Base-by-base conservation (phyloP, 30 jellyfish, hydroid and myxozoan species). In the Catostylus mosaicus region DNA sequence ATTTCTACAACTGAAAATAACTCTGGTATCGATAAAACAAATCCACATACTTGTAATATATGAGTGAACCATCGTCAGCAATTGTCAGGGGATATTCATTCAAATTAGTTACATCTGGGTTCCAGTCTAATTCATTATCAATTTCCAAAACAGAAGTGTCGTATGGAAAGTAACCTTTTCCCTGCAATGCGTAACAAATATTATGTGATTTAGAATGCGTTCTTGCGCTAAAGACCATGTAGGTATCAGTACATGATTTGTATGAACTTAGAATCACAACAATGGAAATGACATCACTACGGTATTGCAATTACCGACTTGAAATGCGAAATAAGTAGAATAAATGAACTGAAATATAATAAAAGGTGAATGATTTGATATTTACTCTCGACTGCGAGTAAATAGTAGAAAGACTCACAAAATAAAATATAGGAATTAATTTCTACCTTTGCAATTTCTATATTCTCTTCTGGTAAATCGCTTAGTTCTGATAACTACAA, bases 161-260 rank as follows among this genome's bases (percentile, higher is more conserved):
- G 82, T 90, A 85, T 11, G 98, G 98, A 59, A 93, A 93, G 36
- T 50, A 70, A 18, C 98, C 96, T 32, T 95, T 89, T 0, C 97
- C 98, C 98, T 93, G 45, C n/a, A 57, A 80, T 30, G 34, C n/a
- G n/a, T n/a, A n/a, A n/a, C n/a, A n/a, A n/a, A n/a, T n/a, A n/a
- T n/a, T n/a, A 22, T 38, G 19, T 10, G 10, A 43, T 2, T 30
- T 38, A 2, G 14, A 69, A 30, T 20, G 3, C 2, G 36, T 24
- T 24, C 30, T 20, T n/a, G 46, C 8, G 50, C 6, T 19, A 20
- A 26, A 27, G 36, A n/a, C 5, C 16, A 33, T 34, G 16, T n/a
- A 36, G 64, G 37, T 19, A 20, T 20, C 8, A 5, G 5, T 26
- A 63, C 24, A 63, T 63, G 5, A 5, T 20, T 5, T 22, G 16